Evolutionary conservation across 2,113 vertebrate genomes (phyloP), one percentile per base, ranked within the genome.

Genomic region (Lipophrys pholis): DNA sequence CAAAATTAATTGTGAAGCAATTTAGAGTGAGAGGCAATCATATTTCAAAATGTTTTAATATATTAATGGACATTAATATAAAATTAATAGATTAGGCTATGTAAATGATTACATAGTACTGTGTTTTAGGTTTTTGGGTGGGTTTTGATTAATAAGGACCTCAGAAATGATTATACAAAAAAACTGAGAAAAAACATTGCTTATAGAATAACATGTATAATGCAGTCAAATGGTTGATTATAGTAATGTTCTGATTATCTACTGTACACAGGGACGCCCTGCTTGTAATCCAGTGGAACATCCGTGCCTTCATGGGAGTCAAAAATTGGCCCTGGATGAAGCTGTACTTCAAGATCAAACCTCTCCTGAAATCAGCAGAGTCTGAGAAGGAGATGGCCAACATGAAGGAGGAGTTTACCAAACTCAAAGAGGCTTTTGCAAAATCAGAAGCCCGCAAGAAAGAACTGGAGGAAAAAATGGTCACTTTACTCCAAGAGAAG

Each of bases 251-350:
- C 10, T 30, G 21, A 30, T 40, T 12, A 5, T 38, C 58, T 6
- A 11, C 57, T 10, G 60, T 45, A 52, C 14, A 70, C 17, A 97
- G 96, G 86, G 96, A 97, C 52, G 87, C 96, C 0, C 73, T 97
- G 8, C 61, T 96, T 67, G 93, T 96, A 16, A 96, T 97, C 82
- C 96, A 97, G 80, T 97, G 95, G 95, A 97, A 97, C 85, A 88
- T 97, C 3, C 89, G 96, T 17, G 94, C 96, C 59, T 97, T 97
- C 90, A 97, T 97, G 96, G 94, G 92, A 1, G 96, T 97, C 71
- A 97, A 97, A 87, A 97, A 97, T 78, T 97, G 96, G 96, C 95
- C 95, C 0, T 96, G 95, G 95, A 97, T 97, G 96, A 97, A 94
- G 78, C 91, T 97, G 17, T 97, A 78, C 87, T 97, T 97, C 83